These are phyloP conservation scores for Spea hammondii DNA, from an alignment of 2,797 vertebrate species.

Conservation along the genomic window DNA sequence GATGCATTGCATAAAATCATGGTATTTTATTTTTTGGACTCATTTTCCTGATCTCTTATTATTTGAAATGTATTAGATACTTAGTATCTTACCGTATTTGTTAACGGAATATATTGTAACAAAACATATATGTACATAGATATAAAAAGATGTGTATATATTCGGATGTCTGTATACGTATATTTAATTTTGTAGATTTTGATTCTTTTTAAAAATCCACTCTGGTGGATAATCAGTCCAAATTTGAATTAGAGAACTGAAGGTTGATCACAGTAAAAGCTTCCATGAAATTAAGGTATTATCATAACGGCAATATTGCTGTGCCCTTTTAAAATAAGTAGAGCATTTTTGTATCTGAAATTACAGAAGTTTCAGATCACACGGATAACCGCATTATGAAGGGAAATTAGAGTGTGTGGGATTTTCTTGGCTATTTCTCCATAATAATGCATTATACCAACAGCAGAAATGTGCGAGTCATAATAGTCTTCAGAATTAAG, in stretches of 20 bases:
- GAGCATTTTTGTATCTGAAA: constrained; percentile 21
- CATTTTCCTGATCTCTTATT: no score
- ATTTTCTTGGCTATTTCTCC: constrained; percentile 30
- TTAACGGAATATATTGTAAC: no score
- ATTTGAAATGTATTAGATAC: no score
- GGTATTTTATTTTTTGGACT: no score
- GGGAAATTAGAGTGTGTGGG: constrained; percentile 32
- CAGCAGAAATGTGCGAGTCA: constrained; percentile 37
- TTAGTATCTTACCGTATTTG: no score
- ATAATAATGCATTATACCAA: constrained; percentile 17
- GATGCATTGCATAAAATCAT: no score
- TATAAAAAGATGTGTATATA: no score
- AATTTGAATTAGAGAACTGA: constrained; percentile 14
- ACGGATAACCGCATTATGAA: not conserved
- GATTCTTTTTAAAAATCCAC: not conserved
- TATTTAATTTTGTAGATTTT: no score
- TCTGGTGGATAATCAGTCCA: not conserved
- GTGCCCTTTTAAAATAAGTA: constrained; percentile 23
- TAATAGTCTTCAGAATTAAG: constrained; percentile 30
- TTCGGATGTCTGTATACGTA: no score
- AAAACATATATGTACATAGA: no score
- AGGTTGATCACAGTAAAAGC: constrained; percentile 26
- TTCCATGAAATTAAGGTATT: constrained; percentile 12
- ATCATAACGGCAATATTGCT: constrained; percentile 20
- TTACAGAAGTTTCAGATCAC: constrained; percentile 18